Evolutionary conservation across 2,888 invertebrate species (phyloP).

Genomic region (Tachina grossa): DNA sequence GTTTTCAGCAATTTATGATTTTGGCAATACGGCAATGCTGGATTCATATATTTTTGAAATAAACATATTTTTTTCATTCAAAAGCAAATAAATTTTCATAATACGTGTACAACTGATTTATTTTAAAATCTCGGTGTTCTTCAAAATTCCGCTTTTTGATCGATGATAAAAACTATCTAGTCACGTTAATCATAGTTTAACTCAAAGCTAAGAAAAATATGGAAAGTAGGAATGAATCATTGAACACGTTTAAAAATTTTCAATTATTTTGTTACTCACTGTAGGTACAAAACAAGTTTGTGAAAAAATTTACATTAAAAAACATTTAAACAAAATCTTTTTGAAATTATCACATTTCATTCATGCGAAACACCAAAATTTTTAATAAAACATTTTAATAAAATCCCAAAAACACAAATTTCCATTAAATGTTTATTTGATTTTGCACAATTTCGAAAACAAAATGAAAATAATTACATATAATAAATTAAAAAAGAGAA

Average conservation of each 20-base stretch:
- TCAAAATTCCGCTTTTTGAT: too few species aligned
- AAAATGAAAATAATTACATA: slow-evolving; percentile 7
- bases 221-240: not conserved
- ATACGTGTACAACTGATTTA: too few species aligned
- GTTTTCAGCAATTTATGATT: too few species aligned
- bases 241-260: not conserved
- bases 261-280: not conserved
- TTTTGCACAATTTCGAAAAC: slow-evolving; percentile 49
- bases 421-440: slow-evolving; percentile 6
- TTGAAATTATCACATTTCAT: not conserved
- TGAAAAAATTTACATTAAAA: slow-evolving; percentile 4
- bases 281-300: not conserved
- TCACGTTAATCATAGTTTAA: too few species aligned
- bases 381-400: not conserved
- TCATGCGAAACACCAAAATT: slow-evolving; percentile 13
- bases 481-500: slow-evolving; percentile 52
- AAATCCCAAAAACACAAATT: slow-evolving; percentile 7
- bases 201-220: too few species aligned
- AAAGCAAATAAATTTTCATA: too few species aligned
- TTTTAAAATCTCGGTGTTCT: too few species aligned
- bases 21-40: too few species aligned
- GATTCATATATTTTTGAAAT: too few species aligned
- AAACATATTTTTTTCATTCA: too few species aligned
- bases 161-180: too few species aligned
- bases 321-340: not conserved